A percentile compares a stretch with the other conserved stretches of the same genome.
Conservation (phyloP, 2,888 invertebrate species). For the Punctoribates punctum region DNA sequence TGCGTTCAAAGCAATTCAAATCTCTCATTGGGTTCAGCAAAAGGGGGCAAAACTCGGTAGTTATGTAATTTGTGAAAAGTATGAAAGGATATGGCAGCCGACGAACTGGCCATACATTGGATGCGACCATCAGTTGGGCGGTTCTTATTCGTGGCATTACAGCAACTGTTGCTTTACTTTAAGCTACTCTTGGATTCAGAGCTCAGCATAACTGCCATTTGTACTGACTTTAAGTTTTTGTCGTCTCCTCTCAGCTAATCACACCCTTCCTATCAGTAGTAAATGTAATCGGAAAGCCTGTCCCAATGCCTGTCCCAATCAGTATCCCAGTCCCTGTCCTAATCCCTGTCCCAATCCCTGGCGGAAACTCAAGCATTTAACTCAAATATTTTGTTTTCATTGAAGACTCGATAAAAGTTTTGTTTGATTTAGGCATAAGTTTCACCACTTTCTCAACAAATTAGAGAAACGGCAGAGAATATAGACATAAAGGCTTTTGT, state of each 20-base stretch:
- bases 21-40: too few relatives aligned
- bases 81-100: neutral
- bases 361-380: neutral
- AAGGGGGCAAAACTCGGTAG: too few relatives aligned
- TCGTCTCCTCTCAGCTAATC: neutral
- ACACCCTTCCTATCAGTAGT: constrained; percentile 8
- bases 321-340: neutral
- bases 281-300: neutral
- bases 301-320: neutral
- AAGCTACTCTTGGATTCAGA: neutral
- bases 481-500: neutral
- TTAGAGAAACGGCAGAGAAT: too few relatives aligned
- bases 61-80: too few relatives aligned
- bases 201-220: neutral
- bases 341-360: neutral
- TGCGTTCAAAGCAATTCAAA: too few relatives aligned
- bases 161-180: neutral
- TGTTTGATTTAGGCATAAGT: too few relatives aligned
- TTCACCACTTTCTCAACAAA: too few relatives aligned
- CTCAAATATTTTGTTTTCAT: neutral
- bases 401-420: too few relatives aligned
- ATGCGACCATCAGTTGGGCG: neutral
- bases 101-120: neutral
- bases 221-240: neutral
- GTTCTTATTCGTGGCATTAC: neutral